Conservation (phyloP, 2,888 invertebrate species). For the Drosophila nigritarsus region DNA sequence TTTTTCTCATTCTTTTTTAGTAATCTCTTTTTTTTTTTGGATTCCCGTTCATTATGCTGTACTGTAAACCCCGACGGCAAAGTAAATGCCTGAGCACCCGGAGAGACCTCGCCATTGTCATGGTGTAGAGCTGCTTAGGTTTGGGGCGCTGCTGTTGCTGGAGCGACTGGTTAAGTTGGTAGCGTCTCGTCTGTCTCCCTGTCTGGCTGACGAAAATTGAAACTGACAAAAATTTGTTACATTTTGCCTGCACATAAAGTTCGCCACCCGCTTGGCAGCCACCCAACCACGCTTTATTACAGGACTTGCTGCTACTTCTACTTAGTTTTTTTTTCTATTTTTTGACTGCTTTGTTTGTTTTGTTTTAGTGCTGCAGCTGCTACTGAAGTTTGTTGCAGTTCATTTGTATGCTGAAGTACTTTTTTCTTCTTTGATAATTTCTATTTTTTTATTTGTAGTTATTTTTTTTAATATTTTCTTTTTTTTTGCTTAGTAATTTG, state of each 20-base stretch:
- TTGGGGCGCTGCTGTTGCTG: slow-evolving; percentile 14
- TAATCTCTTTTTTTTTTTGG: slow-evolving; percentile 41
- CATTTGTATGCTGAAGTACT: slow-evolving; percentile 71
- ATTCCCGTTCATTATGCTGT: slow-evolving; percentile 76
- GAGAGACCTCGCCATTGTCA: slow-evolving; percentile 74
- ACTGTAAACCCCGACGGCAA: slow-evolving; percentile 81
- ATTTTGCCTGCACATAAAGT: slow-evolving; percentile 70
- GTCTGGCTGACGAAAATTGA: slow-evolving; percentile 75
- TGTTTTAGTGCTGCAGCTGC: slow-evolving; percentile 64
- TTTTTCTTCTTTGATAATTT: slow-evolving; percentile 41
- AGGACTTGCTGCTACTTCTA: slow-evolving; percentile 55
- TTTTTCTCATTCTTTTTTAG: slow-evolving; percentile 20
- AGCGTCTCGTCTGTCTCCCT: slow-evolving; percentile 18
- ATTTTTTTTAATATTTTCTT: slow-evolving; percentile 12
- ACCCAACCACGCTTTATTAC: slow-evolving; percentile 67
- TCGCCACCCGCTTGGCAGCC: slow-evolving; percentile 34
- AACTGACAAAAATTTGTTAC: slow-evolving; percentile 82
- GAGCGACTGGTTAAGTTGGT: slow-evolving; percentile 48
- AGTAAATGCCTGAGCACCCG: slow-evolving; percentile 75
- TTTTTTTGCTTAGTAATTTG: slow-evolving; percentile 49
- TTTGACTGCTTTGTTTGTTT: slow-evolving; percentile 70
- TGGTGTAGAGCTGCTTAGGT: slow-evolving; percentile 38
- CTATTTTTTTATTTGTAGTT: slow-evolving; percentile 26
- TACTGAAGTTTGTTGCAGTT: slow-evolving; percentile 76
- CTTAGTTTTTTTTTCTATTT: slow-evolving; percentile 35